Evolutionary conservation across 2,888 invertebrate genomes (phyloP), one percentile per base, ranked within the genome.

Genomic region (Zygaena filipendulae): DNA sequence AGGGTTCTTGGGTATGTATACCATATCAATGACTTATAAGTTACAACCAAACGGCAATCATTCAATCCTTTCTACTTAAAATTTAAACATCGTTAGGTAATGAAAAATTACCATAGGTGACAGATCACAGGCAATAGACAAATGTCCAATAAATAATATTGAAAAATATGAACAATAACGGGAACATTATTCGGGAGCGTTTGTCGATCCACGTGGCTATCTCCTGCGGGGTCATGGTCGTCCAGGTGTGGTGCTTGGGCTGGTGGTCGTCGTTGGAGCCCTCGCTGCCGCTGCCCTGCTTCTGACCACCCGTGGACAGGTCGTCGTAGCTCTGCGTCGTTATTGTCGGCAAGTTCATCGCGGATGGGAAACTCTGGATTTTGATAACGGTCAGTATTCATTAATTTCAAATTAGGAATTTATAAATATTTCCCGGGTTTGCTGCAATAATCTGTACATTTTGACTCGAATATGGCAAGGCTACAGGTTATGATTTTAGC

Each of bases 131-230:
- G 43, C 83, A 84, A 50, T 84, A 88, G 25, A 90, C 88, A 44
- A 89, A 90, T 25, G 88, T 87, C 90, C 90, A 91, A 51, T 90
- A 91, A 30, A 90, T 75, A 25, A 86, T 75, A 52, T 93, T 93
- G 63, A 93, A 93, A 33, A 90, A 82, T 9, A 92, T 50, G 55
- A 93, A 93, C 6, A 88, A 79, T 3, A 87, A 59, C 0, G 93
- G 93, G 59, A 93, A 93, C 2, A 89, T 79, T 19, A 91, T 70
- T 27, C 93, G 82, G 13, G 92, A 89, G 30, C 92, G 69, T 40
- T 84, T 87, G 70, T 93, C 93, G 40, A 93, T 92, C 91, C 92
- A 93, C 28, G 87, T 88, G 39, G 93, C 90, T 31, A 93, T 91
- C 63, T 93, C 90, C 49, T 92, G 92, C 0, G 93, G 92, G 2